phyloP scores from a whole-genome alignment of 2,113 vertebrate species.

The human region DNA sequence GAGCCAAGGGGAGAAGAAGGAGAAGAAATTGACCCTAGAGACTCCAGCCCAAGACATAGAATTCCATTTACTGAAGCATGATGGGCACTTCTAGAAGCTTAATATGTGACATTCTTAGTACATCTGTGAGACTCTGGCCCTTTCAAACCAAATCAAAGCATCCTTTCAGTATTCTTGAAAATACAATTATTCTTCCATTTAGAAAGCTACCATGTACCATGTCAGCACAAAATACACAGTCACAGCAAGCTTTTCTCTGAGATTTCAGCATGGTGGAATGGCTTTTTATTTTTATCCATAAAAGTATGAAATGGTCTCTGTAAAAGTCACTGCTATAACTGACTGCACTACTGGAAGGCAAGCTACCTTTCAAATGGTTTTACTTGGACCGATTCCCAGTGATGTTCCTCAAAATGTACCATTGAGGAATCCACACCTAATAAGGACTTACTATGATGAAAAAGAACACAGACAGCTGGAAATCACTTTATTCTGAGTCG shows the following conservation, averaged over 20 bases:
- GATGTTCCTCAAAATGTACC: background rate
- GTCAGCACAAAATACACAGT: background rate
- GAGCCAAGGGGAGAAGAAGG: no score
- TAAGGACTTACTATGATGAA: background rate
- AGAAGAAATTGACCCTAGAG: background rate
- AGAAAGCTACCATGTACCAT: background rate
- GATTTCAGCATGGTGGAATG: background rate
- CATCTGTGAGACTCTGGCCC: background rate
- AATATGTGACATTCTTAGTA: background rate
- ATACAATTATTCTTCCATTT: conserved; percentile 9
- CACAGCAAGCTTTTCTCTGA: background rate
- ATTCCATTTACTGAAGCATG: background rate
- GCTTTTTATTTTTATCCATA: background rate
- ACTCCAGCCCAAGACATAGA: background rate
- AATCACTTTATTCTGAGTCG: background rate
- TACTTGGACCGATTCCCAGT: background rate
- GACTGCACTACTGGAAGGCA: background rate
- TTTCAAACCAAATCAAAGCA: conserved; percentile 34
- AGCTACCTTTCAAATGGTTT: conserved; percentile 4
- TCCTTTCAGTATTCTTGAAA: background rate
- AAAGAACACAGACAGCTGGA: background rate
- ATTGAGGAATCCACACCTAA: background rate
- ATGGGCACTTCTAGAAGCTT: background rate
- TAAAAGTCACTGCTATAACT: background rate
- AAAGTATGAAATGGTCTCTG: background rate